phyloP scores from a whole-genome alignment of 2,888 invertebrate genomes.

The Trichogramma evanescens region DNA sequence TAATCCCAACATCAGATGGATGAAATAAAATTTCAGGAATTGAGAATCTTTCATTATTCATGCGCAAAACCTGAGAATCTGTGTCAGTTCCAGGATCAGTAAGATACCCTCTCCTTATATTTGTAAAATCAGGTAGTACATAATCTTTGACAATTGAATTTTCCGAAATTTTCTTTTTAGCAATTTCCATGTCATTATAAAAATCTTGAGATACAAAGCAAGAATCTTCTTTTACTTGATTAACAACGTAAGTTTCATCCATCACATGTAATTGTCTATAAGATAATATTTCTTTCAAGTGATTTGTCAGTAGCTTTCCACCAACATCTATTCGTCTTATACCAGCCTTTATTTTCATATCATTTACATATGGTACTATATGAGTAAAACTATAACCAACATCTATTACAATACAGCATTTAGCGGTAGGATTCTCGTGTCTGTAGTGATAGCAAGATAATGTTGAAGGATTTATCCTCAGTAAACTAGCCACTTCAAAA shows the following conservation, averaged over 20 bases:
- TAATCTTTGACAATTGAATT: slow-evolving; percentile 81
- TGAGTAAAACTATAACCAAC: slow-evolving; percentile 95
- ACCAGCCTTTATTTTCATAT: slow-evolving; percentile 57
- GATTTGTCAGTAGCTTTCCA: slow-evolving; percentile 94
- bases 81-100: slow-evolving; percentile 47
- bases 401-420: slow-evolving; percentile 80
- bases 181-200: slow-evolving; percentile 67
- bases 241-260: slow-evolving; percentile 98
- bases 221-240: slow-evolving; percentile 95
- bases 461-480: slow-evolving; percentile 74
- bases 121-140: slow-evolving; percentile 92
- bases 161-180: slow-evolving; percentile 53
- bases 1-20: slow-evolving; percentile 90
- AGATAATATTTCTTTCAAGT: slow-evolving; percentile 93
- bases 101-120: slow-evolving; percentile 73
- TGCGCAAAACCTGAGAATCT: slow-evolving; percentile 70
- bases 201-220: slow-evolving; percentile 89
- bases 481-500: slow-evolving; percentile 79
- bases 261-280: slow-evolving; percentile 95
- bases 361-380: slow-evolving; percentile 81
- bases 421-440: slow-evolving; percentile 50
- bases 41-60: slow-evolving; percentile 90
- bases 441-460: slow-evolving; percentile 67
- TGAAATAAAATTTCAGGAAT: slow-evolving; percentile 92
- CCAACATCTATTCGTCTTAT: slow-evolving; percentile 87